These are phyloP conservation scores for Cephus runcator DNA, from an alignment of 2,888 invertebrate species.

Conservation along the genomic window DNA sequence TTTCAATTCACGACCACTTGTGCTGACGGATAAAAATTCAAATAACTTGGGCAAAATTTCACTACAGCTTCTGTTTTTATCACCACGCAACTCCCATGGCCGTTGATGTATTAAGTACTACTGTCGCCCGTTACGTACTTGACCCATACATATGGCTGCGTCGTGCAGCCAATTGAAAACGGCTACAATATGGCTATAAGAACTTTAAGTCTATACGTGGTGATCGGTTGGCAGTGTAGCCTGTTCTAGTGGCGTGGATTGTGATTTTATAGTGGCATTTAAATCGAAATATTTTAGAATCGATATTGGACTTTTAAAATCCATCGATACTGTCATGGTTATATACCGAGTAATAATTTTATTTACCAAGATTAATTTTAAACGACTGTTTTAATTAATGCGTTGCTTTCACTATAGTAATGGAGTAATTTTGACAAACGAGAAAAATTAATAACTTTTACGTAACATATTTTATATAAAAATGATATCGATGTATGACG, in stretches of 20 bases:
- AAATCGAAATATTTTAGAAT: background rate
- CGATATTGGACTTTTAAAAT: background rate
- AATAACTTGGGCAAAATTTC: background rate
- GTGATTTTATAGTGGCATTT: background rate
- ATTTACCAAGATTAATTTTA: background rate
- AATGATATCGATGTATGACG: slow-evolving; percentile 58
- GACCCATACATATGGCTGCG: background rate
- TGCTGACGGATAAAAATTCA: background rate
- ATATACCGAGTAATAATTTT: background rate
- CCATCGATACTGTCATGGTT: background rate
- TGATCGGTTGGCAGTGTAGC: background rate
- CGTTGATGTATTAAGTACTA: background rate
- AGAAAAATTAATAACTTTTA: background rate
- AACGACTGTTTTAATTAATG: background rate
- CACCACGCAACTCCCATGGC: background rate
- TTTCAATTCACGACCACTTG: background rate
- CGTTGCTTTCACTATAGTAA: background rate
- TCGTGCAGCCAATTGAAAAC: background rate
- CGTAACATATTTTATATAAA: slow-evolving; percentile 6
- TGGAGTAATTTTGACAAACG: background rate
- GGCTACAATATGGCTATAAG: background rate
- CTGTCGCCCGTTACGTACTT: background rate
- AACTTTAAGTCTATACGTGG: background rate
- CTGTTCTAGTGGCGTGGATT: background rate
- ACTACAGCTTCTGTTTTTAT: background rate